These are phyloP conservation scores for Syrphus vitripennis DNA, from an alignment of 2,888 invertebrate genomes.

Conservation along the genomic window DNA sequence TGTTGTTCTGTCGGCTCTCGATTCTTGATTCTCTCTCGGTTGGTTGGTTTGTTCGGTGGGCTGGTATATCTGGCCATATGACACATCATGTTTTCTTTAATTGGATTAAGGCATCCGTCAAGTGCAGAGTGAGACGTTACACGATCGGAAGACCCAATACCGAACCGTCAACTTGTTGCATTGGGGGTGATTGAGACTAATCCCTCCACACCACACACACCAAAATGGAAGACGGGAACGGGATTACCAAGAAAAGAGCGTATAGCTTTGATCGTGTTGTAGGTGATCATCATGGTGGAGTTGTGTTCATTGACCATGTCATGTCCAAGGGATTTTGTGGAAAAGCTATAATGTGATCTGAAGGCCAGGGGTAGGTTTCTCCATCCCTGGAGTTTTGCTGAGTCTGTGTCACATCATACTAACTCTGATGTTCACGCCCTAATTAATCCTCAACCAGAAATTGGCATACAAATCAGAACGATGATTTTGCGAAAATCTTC, in stretches of 20 bases:
- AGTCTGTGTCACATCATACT: neutral
- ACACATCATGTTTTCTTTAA: slow-evolving; percentile 72
- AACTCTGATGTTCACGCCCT: slow-evolving; percentile 41
- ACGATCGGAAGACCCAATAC: slow-evolving; percentile 35
- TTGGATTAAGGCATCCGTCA: slow-evolving; percentile 75
- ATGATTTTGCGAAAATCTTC: neutral
- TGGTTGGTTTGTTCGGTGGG: slow-evolving; percentile 3
- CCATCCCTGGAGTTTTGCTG: slow-evolving; percentile 1
- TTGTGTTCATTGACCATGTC: slow-evolving; percentile 59
- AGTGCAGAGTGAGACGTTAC: slow-evolving; percentile 65
- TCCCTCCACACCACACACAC: slow-evolving; percentile 18
- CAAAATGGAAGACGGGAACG: slow-evolving; percentile 39
- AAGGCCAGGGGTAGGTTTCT: slow-evolving; percentile 7
- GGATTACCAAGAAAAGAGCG: slow-evolving; percentile 57
- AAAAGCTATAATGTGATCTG: slow-evolving; percentile 13
- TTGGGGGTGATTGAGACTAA: slow-evolving; percentile 66
- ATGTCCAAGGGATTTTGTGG: slow-evolving; percentile 25
- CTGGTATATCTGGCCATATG: slow-evolving; percentile 43
- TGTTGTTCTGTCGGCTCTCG: slow-evolving; percentile 9
- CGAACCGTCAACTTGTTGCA: slow-evolving; percentile 59
- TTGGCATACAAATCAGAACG: neutral
- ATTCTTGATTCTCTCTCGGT: slow-evolving; percentile 26
- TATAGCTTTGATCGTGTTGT: slow-evolving; percentile 42
- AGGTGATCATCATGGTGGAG: slow-evolving; percentile 17
- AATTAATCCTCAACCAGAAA: slow-evolving; percentile 24